phyloP scores from a whole-genome alignment of 2,113 vertebrate species.

The Siphamia tubifer region DNA sequence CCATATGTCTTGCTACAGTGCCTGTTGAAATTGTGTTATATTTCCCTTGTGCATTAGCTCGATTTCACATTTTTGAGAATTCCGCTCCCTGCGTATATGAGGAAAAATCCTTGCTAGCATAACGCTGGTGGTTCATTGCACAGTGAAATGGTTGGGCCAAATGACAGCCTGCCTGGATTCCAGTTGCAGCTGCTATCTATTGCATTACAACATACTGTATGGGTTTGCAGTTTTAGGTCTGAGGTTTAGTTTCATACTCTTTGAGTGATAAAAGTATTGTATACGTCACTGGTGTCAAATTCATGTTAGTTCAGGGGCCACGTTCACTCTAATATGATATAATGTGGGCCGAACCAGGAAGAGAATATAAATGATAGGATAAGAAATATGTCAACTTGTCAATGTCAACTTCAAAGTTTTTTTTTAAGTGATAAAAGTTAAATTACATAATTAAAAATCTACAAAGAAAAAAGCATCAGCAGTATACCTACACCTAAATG shows the following conservation, averaged over 20 bases:
- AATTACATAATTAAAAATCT: too few species aligned
- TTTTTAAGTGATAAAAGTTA: too few species aligned
- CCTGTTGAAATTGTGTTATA: slow-evolving; percentile 71
- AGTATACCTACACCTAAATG: too few species aligned
- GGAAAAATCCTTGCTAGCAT: slow-evolving; percentile 46
- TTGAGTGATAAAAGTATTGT: background rate
- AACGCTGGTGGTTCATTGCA: slow-evolving; percentile 61
- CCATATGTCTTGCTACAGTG: slow-evolving; percentile 69
- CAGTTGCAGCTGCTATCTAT: slow-evolving; percentile 30
- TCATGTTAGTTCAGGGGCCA: too few species aligned
- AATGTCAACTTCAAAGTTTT: too few species aligned
- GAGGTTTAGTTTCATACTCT: background rate
- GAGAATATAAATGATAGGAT: too few species aligned
- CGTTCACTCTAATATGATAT: too few species aligned
- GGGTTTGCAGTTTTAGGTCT: background rate
- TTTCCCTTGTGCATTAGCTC: slow-evolving; percentile 73
- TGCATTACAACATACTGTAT: slow-evolving; percentile 11
- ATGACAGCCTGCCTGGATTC: slow-evolving; percentile 44
- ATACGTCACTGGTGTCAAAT: too few species aligned
- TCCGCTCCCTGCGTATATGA: slow-evolving; percentile 28
- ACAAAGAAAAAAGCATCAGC: too few species aligned
- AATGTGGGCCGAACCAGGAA: too few species aligned
- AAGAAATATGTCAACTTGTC: too few species aligned
- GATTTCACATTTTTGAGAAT: slow-evolving; percentile 67
- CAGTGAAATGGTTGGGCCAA: slow-evolving; percentile 61